A percentile compares a stretch with the other conserved stretches of the same genome.
Evolutionary conservation across 2,888 invertebrate species (phyloP).

Genomic region (Oconnorella tubifera): DNA sequence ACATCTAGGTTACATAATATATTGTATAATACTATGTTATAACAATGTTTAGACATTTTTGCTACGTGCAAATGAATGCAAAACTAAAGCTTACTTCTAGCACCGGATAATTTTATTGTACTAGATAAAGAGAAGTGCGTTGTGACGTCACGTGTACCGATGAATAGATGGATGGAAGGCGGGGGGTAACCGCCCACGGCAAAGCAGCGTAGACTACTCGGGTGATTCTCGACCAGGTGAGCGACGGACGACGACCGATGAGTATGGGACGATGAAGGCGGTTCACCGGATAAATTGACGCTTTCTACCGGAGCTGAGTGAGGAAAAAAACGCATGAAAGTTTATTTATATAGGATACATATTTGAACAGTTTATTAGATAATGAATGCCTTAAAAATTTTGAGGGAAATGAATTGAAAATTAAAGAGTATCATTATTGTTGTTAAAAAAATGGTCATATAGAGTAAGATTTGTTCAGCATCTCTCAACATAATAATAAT

Average conservation of each 20-base stretch:
- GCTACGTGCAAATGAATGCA: no score
- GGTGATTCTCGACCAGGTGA: conserved; percentile 18
- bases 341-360: not conserved
- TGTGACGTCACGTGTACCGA: conserved; percentile 19
- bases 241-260: not conserved
- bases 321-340: not conserved
- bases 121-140: conserved; percentile 10
- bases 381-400: not conserved
- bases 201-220: conserved; percentile 21
- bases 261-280: not conserved
- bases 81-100: conserved; percentile 6
- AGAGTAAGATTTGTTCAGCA: no score
- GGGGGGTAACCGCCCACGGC: conserved; percentile 20
- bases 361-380: no score
- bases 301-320: conserved; percentile 18
- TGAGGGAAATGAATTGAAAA: no score
- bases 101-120: conserved; percentile 9
- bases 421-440: no score
- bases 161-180: conserved; percentile 18
- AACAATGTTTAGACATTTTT: no score
- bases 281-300: not conserved
- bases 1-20: no score
- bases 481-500: no score
- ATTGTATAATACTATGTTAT: no score
- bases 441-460: no score